Conservation (phyloP, 2,113 vertebrate species). For the Ptychochromis oligacanthus region DNA sequence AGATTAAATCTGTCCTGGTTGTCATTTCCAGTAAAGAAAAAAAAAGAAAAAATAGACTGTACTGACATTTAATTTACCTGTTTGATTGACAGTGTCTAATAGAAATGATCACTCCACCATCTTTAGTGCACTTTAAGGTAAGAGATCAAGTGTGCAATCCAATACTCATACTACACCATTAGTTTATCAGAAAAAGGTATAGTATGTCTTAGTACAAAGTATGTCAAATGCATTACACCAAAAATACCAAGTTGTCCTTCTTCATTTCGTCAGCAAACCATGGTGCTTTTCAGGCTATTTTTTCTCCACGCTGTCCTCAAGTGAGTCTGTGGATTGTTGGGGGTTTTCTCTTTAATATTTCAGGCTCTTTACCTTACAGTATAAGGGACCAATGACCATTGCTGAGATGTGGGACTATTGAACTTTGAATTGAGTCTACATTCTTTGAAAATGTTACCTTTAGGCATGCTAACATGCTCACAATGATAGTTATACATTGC, state of each 20-base stretch:
- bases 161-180: background rate
- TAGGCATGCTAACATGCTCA: background rate
- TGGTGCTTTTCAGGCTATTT: background rate
- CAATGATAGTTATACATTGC: background rate
- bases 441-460: background rate
- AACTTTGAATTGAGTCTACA: background rate
- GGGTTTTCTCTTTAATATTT: background rate
- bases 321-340: background rate
- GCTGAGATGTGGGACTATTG: background rate
- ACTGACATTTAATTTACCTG: background rate
- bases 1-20: background rate
- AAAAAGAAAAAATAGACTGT: constrained; percentile 1
- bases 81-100: background rate
- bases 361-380: too few relatives aligned
- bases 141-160: background rate
- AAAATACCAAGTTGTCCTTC: background rate
- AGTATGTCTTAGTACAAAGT: background rate
- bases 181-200: background rate
- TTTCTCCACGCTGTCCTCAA: background rate
- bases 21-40: background rate
- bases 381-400: background rate
- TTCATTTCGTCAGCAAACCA: background rate
- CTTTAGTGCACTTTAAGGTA: background rate
- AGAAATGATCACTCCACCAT: background rate
- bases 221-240: background rate